Conservation (phyloP, 2,797 vertebrate genomes). For the Galagoides demidoff region DNA sequence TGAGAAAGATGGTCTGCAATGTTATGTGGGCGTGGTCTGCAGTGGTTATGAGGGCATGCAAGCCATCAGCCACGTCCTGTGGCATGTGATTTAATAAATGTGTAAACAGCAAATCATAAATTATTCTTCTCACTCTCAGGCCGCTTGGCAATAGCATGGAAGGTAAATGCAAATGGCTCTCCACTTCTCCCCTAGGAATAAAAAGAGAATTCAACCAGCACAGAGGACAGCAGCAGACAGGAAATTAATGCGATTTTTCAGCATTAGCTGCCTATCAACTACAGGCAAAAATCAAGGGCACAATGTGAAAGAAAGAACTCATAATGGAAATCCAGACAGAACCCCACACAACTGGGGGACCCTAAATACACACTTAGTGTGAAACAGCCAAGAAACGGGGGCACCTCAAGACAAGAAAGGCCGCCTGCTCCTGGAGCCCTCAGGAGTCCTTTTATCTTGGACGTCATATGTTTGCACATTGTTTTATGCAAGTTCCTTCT, state of each 20-base stretch:
- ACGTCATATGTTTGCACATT: background rate
- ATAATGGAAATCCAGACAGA: fast-evolving
- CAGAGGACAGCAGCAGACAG: fast-evolving
- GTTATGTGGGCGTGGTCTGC: too few species aligned
- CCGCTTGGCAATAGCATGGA: background rate
- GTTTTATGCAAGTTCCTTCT: background rate
- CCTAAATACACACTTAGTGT: too few species aligned
- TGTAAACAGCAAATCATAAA: background rate
- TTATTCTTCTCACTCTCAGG: background rate
- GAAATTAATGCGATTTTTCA: background rate
- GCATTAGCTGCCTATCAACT: background rate
- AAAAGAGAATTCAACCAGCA: background rate
- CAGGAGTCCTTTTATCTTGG: background rate
- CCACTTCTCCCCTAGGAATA: background rate
- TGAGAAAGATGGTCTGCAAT: background rate
- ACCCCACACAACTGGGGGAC: background rate
- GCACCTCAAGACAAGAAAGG: background rate
- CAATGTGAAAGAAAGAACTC: background rate
- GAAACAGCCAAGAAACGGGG: background rate
- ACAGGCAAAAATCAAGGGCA: background rate
- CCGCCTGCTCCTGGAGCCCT: background rate
- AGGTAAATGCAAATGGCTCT: background rate
- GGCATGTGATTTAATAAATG: background rate
- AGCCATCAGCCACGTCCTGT: fast-evolving
- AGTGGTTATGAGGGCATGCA: fast-evolving